phyloP scores from a whole-genome alignment of 2,888 invertebrate species.

The Drosophila helvetica region DNA sequence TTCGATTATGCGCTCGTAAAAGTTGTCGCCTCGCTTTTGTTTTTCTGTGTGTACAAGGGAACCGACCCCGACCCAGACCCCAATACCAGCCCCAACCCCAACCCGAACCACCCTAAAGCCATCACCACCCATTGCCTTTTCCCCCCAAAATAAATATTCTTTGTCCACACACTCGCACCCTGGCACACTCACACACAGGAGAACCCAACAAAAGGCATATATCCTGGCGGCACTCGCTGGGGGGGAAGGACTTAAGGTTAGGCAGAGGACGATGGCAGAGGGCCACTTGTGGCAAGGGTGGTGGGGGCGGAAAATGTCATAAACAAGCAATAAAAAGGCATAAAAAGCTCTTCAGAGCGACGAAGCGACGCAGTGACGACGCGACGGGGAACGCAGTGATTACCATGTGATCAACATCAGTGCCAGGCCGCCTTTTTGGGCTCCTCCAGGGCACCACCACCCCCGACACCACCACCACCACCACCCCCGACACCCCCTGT shows the following conservation, averaged over 20 bases:
- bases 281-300: background rate
- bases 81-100: constrained; percentile 10
- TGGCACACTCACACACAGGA: constrained; percentile 8
- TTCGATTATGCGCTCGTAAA: constrained; percentile 77
- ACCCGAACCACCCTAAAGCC: constrained; percentile 6
- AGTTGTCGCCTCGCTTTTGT: constrained; percentile 49
- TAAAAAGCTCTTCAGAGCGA: constrained; percentile 58
- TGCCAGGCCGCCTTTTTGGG: constrained; percentile 9
- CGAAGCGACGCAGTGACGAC: constrained; percentile 17
- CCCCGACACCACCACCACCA: too few relatives aligned
- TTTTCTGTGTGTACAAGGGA: constrained; percentile 24
- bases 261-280: too few relatives aligned
- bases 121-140: background rate
- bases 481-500: background rate
- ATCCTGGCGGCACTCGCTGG: constrained; percentile 14
- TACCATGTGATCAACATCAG: constrained; percentile 58
- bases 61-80: constrained; percentile 10
- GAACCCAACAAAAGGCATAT: constrained; percentile 63
- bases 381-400: constrained; percentile 53
- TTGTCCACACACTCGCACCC: constrained; percentile 56
- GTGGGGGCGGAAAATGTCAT: constrained; percentile 53
- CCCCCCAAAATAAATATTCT: constrained; percentile 53
- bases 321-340: constrained; percentile 78
- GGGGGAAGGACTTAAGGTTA: background rate
- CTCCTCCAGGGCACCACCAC: background rate